Percentiles rank a stretch among this genome's conserved stretches.
Conservation (phyloP, 2,888 invertebrate genomes). For the Spisula subtruncata region DNA sequence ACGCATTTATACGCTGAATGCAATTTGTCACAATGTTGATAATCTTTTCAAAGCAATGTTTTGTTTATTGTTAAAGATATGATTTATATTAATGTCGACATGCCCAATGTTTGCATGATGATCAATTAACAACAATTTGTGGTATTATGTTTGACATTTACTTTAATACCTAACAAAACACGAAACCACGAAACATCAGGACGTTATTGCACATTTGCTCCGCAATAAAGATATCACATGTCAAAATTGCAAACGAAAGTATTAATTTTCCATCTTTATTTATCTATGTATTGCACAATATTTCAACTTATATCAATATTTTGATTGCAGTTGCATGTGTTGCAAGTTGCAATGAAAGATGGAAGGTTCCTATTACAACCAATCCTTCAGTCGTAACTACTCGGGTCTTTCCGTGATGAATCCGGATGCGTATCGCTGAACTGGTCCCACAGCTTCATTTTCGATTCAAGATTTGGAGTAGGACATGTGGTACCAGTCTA, state of each 20-base stretch:
- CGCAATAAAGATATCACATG: background rate
- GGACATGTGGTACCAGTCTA: no score
- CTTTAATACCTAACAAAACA: background rate
- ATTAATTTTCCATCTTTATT: background rate
- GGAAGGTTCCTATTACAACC: no score
- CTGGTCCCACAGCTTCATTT: no score
- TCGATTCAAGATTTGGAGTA: no score
- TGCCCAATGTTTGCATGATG: background rate
- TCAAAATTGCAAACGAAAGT: background rate
- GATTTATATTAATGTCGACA: background rate
- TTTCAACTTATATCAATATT: no score
- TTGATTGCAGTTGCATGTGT: no score
- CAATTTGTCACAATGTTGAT: background rate
- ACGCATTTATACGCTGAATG: background rate
- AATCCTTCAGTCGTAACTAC: no score
- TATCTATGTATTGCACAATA: background rate
- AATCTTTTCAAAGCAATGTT: background rate
- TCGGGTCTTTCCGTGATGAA: no score
- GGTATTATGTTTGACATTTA: conserved; percentile 1
- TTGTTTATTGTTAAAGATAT: background rate
- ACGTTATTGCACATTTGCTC: no score
- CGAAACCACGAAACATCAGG: background rate
- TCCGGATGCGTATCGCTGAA: no score
- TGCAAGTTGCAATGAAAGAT: no score
- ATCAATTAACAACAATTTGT: conserved; percentile 2